Percentiles rank a stretch among this genome's conserved stretches.
phyloP scores from a whole-genome alignment of 2,113 vertebrate genomes.

The Procavia capensis region DNA sequence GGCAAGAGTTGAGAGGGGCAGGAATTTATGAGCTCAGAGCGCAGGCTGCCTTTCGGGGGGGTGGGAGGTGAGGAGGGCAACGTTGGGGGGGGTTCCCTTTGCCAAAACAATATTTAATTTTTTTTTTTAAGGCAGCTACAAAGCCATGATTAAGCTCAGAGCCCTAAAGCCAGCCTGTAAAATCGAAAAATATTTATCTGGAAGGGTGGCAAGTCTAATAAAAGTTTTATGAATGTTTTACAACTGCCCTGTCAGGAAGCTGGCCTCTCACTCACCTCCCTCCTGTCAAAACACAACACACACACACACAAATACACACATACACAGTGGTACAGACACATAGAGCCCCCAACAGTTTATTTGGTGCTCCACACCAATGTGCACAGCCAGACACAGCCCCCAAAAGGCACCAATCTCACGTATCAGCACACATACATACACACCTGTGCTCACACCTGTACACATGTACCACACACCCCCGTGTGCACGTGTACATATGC shows the following conservation, averaged over 20 bases:
- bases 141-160: constrained; percentile 85
- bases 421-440: not conserved
- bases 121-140: constrained; percentile 84
- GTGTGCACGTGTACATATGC: not conserved
- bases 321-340: not conserved
- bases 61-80: not conserved
- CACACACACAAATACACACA: constrained; percentile 49
- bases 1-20: constrained; percentile 72
- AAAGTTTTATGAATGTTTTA: constrained; percentile 89
- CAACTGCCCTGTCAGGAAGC: constrained; percentile 83
- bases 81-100: constrained; percentile 51
- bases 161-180: constrained; percentile 86
- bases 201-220: constrained; percentile 88
- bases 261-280: constrained; percentile 84
- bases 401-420: not conserved
- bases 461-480: not conserved
- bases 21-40: constrained; percentile 78
- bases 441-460: not conserved
- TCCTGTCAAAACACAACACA: constrained; percentile 61
- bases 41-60: constrained; percentile 58
- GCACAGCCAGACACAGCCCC: not conserved
- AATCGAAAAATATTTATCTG: constrained; percentile 88
- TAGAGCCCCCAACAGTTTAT: not conserved
- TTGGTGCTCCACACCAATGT: not conserved
- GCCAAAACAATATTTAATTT: constrained; percentile 82